Evolutionary conservation across 2,113 vertebrate genomes (phyloP).

Genomic region (Romanogobio albipinnatus): DNA sequence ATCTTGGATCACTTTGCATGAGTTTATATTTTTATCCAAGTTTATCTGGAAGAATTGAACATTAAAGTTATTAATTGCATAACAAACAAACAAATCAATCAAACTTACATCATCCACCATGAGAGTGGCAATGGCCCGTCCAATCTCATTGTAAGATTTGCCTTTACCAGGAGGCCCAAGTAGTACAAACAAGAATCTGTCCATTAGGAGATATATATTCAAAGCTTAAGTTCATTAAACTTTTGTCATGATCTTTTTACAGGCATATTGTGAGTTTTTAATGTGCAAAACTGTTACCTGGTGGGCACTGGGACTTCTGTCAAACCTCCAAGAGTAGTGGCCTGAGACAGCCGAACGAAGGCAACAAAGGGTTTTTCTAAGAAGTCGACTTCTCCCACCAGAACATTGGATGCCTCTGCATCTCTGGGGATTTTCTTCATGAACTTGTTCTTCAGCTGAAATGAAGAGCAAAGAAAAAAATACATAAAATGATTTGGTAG

Average conservation of each 20-base stretch:
- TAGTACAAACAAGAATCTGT: conserved; percentile 96
- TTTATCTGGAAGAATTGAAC: not conserved
- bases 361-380: conserved; percentile 95
- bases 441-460: conserved; percentile 95
- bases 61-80: not conserved
- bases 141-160: conserved; percentile 96
- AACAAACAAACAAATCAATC: not conserved
- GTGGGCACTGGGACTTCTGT: conserved; percentile 97
- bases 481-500: not conserved
- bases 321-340: conserved; percentile 90
- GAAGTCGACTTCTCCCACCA: conserved; percentile 96
- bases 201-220: not conserved
- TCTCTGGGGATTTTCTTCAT: conserved; percentile 99
- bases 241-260: not conserved
- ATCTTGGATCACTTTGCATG: not conserved
- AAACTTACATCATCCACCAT: conserved; percentile 95
- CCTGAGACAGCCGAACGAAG: conserved; percentile 91
- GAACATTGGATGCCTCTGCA: conserved; percentile 94
- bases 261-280: not conserved
- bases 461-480: not conserved
- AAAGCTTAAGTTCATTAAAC: not conserved
- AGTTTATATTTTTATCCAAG: not conserved
- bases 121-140: conserved; percentile 92
- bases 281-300: conserved; percentile 75
- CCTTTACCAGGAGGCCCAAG: conserved; percentile 90